phyloP scores from a whole-genome alignment of 2,797 vertebrate genomes.

The Pipistrellus pipistrellus region DNA sequence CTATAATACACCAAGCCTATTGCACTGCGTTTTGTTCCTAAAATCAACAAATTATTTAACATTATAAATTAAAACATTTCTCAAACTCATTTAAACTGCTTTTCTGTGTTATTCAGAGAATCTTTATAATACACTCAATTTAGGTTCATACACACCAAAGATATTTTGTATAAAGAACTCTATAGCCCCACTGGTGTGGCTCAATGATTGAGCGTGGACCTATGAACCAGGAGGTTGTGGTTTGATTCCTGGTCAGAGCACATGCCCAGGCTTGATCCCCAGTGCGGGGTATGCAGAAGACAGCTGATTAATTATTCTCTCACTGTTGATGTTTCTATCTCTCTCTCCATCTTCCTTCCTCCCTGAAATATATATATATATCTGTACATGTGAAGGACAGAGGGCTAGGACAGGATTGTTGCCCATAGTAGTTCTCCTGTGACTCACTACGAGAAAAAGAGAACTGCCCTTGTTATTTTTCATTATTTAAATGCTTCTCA shows the following conservation, averaged over 20 bases:
- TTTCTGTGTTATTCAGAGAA: neutral
- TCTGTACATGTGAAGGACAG: neutral
- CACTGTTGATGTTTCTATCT: neutral
- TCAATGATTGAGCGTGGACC: too few relatives aligned
- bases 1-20: neutral
- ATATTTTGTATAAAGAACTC: conserved; percentile 9
- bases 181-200: neutral
- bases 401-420: neutral
- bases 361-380: too few relatives aligned
- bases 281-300: too few relatives aligned
- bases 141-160: neutral
- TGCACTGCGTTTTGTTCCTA: neutral
- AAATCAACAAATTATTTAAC: conserved; percentile 26
- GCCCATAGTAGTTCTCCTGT: neutral
- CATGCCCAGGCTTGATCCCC: too few relatives aligned
- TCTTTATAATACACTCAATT: neutral
- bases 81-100: neutral
- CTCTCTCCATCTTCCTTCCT: neutral
- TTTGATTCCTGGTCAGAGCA: too few relatives aligned
- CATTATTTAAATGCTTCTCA: conserved; percentile 41
- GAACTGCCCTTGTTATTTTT: neutral
- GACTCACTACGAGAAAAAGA: neutral
- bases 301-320: too few relatives aligned
- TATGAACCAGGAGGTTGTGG: too few relatives aligned
- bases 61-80: neutral